Percentiles rank a stretch among this genome's conserved stretches.
Conservation (phyloP, 1,140 invertebrate genomes). For the Calliphora vicina region DNA sequence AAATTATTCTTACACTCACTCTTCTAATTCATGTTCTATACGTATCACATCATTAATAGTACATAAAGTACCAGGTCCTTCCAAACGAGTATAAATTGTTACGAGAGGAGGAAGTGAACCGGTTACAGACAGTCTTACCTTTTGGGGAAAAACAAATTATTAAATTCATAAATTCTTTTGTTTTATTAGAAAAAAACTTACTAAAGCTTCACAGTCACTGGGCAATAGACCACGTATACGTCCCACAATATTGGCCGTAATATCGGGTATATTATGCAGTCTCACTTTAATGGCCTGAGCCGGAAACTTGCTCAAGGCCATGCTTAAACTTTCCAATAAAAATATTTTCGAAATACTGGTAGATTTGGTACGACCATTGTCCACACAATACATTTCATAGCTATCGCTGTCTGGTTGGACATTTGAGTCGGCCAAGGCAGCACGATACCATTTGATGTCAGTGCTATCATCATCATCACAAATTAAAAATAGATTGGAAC, state of each 20-base stretch:
- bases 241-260: conserved; percentile 48
- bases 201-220: conserved; percentile 50
- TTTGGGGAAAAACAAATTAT: background rate
- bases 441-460: conserved; percentile 56
- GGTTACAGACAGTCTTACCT: conserved; percentile 52
- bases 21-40: conserved; percentile 55
- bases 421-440: conserved; percentile 34
- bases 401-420: conserved; percentile 48
- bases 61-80: conserved; percentile 44
- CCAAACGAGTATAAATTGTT: conserved; percentile 49
- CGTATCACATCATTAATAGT: conserved; percentile 56
- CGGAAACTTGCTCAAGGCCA: conserved; percentile 54
- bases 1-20: conserved; percentile 48
- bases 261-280: conserved; percentile 54
- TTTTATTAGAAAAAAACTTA: conserved; percentile 37
- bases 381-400: conserved; percentile 56
- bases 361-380: conserved; percentile 53
- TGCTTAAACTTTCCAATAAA: conserved; percentile 56
- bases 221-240: conserved; percentile 52
- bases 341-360: conserved; percentile 59
- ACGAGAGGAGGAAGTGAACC: conserved; percentile 44
- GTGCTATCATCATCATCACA: conserved; percentile 48
- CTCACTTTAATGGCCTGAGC: conserved; percentile 52
- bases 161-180: no score
- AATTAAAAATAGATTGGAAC: conserved; percentile 54